phyloP scores from a whole-genome alignment of 2,113 vertebrate genomes.

The Apistogramma diplotaenia region DNA sequence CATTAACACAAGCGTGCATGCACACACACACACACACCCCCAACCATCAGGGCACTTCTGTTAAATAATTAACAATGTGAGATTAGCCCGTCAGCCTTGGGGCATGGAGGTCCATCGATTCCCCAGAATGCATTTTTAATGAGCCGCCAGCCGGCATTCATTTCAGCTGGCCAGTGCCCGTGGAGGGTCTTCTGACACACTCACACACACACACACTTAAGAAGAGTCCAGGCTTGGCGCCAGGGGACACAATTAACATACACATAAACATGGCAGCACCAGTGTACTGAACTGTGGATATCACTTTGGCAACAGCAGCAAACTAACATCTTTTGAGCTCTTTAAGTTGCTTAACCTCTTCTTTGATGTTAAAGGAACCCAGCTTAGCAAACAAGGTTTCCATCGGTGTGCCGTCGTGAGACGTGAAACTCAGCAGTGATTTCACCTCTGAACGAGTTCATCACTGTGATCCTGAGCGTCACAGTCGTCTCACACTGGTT shows the following conservation, averaged over 20 bases:
- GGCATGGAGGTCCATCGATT: conserved; percentile 77
- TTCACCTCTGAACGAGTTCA: not conserved
- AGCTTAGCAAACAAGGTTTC: not conserved
- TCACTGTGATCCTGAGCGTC: not conserved
- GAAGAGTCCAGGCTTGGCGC: conserved; percentile 33
- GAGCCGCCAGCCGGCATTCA: conserved; percentile 72
- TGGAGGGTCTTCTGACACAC: conserved; percentile 64
- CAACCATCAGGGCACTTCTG: conserved; percentile 44
- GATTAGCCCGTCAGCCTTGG: conserved; percentile 75
- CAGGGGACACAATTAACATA: conserved; percentile 71
- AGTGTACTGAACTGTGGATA: not conserved
- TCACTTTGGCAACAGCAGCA: conserved; percentile 30
- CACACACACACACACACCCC: not conserved
- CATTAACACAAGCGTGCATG: conserved; percentile 6
- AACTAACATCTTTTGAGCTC: not conserved
- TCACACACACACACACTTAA: not conserved
- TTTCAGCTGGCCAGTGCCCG: conserved; percentile 75
- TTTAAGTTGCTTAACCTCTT: not conserved
- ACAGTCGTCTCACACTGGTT: not conserved
- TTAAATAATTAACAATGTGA: conserved; percentile 80
- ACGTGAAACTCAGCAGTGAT: not conserved
- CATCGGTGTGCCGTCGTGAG: not conserved
- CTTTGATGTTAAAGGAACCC: not conserved
- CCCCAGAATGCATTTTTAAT: conserved; percentile 80
- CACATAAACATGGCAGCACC: conserved; percentile 45